Percentiles rank a stretch among this genome's conserved stretches.
phyloP scores from a whole-genome alignment of 2,888 invertebrate species.

The Octonoba sinensis region DNA sequence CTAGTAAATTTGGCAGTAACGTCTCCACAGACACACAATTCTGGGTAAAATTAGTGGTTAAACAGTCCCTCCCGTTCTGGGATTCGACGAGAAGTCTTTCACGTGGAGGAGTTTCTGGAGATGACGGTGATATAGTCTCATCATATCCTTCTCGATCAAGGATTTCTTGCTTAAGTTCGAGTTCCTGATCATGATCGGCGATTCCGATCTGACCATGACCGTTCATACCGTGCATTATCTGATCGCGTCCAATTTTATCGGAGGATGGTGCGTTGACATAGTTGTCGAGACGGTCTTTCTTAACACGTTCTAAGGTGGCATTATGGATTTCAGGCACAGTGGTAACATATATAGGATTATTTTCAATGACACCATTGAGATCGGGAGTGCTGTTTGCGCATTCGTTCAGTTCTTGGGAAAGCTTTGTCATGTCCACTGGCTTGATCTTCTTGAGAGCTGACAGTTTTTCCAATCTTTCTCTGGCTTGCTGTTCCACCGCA shows the following conservation, averaged over 20 bases:
- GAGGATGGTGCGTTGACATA: slow-evolving; percentile 15
- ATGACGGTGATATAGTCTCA: slow-evolving; percentile 46
- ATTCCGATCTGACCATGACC: slow-evolving; percentile 45
- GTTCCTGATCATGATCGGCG: slow-evolving; percentile 65
- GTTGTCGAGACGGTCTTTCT: slow-evolving; percentile 56
- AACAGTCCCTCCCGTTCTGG: slow-evolving; percentile 44
- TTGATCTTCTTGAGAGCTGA: slow-evolving; percentile 93
- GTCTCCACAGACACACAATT: slow-evolving; percentile 58
- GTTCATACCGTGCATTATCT: slow-evolving; percentile 39
- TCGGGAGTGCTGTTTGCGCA: slow-evolving; percentile 72
- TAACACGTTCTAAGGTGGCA: slow-evolving; percentile 61
- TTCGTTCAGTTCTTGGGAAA: slow-evolving; percentile 76
- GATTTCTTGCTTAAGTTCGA: slow-evolving; percentile 66
- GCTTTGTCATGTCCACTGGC: slow-evolving; percentile 92
- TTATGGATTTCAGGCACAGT: slow-evolving; percentile 74
- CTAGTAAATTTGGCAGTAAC: slow-evolving; percentile 51
- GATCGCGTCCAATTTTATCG: slow-evolving; percentile 18
- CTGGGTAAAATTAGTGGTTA: slow-evolving; percentile 39
- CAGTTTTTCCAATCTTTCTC: slow-evolving; percentile 90
- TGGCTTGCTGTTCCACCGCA: slow-evolving; percentile 93
- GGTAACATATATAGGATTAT: slow-evolving; percentile 86
- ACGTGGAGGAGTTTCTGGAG: slow-evolving; percentile 55
- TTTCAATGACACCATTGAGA: slow-evolving; percentile 85
- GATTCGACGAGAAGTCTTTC: slow-evolving; percentile 56
- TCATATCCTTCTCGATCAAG: slow-evolving; percentile 49